Conservation (phyloP, 1,140 invertebrate genomes). For the Polyergus mexicanus region DNA sequence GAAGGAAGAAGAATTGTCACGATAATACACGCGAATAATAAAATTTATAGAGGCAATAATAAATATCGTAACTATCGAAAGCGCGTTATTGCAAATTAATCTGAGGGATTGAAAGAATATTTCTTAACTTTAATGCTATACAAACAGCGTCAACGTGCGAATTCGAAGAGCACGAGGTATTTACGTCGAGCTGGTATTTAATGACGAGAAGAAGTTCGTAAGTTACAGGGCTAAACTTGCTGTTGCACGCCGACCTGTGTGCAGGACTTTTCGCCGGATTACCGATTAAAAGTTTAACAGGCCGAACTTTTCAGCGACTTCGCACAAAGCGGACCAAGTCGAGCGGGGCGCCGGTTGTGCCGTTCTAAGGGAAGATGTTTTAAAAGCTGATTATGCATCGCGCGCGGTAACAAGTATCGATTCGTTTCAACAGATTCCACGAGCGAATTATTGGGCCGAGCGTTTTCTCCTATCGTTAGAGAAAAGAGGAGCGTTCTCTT, state of each 20-base stretch:
- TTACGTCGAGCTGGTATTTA: conserved; percentile 45
- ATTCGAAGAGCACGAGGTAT: conserved; percentile 33
- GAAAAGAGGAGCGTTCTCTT: neutral
- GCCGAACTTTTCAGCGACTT: conserved; percentile 54
- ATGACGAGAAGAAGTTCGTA: conserved; percentile 44
- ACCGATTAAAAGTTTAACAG: conserved; percentile 62
- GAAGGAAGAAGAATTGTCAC: neutral
- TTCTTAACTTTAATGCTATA: conserved; percentile 13
- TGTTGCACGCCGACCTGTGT: conserved; percentile 37
- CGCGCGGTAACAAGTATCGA: conserved; percentile 32
- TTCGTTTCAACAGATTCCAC: conserved; percentile 18
- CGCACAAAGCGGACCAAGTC: conserved; percentile 28
- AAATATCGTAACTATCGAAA: neutral
- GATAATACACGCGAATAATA: neutral
- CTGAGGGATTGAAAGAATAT: conserved; percentile 5
- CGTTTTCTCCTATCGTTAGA: neutral
- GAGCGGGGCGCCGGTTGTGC: neutral
- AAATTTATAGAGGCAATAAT: neutral
- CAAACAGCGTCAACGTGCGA: conserved; percentile 10
- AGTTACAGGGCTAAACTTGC: conserved; percentile 55
- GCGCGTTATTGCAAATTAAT: neutral
- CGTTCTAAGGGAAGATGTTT: conserved; percentile 10
- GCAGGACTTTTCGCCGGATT: conserved; percentile 44
- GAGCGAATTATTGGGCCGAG: conserved; percentile 1
- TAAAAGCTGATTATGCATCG: conserved; percentile 38